Evolutionary conservation across 1,140 invertebrate species (phyloP).

Genomic region (Aporrectodea caliginosa): DNA sequence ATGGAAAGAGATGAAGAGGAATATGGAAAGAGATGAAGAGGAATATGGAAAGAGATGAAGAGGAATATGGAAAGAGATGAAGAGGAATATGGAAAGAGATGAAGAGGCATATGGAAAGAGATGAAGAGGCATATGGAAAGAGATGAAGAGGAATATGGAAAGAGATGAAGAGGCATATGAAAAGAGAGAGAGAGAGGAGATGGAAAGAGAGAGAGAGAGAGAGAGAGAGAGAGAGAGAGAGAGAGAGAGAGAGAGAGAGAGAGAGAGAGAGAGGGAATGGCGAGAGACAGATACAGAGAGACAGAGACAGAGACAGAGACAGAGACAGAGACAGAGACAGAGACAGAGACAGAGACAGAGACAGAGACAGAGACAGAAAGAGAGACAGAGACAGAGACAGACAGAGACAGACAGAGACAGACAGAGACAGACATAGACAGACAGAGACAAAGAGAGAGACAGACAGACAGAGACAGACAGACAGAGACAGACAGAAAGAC

Average conservation of each 20-base stretch:
- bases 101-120: too few species aligned
- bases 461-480: not conserved
- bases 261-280: constrained; percentile 26
- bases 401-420: not conserved
- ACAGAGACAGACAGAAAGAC: not conserved
- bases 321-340: not conserved
- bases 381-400: not conserved
- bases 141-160: too few species aligned
- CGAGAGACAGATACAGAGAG: constrained; percentile 16
- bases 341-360: not conserved
- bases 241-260: constrained; percentile 28
- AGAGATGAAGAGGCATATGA: too few species aligned
- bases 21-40: too few species aligned
- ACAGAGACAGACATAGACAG: not conserved
- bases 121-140: too few species aligned
- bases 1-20: too few species aligned
- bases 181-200: too few species aligned
- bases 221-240: constrained; percentile 28
- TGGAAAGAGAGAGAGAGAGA: constrained; percentile 24
- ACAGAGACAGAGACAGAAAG: not conserved
- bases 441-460: not conserved
- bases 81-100: too few species aligned
- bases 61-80: too few species aligned
- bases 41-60: too few species aligned
- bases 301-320: constrained; percentile 11